phyloP scores from a whole-genome alignment of 2,797 vertebrate species.

The Petrocephalus schoutedeni region DNA sequence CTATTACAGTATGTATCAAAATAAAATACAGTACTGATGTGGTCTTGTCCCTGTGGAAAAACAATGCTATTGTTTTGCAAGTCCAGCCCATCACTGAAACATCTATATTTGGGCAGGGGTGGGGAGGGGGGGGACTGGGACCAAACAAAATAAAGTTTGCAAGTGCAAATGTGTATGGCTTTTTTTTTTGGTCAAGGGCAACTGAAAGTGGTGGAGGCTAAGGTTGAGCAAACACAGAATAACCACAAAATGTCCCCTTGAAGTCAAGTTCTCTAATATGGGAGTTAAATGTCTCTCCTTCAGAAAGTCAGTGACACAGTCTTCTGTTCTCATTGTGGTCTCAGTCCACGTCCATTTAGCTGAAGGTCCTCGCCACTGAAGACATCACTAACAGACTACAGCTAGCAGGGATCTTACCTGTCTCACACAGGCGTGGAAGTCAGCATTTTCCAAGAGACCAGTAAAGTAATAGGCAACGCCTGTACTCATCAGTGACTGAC shows the following conservation, averaged over 20 bases:
- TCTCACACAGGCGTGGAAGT: neutral
- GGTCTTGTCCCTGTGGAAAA: neutral
- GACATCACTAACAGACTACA: neutral
- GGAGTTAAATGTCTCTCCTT: neutral
- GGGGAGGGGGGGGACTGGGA: neutral
- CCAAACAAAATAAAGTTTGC: constrained; percentile 5
- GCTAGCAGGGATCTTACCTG: neutral
- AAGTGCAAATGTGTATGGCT: constrained; percentile 12
- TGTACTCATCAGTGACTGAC: neutral
- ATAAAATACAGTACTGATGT: constrained; percentile 2
- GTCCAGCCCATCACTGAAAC: neutral
- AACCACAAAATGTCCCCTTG: constrained; percentile 14
- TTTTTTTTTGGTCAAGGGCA: constrained; percentile 1
- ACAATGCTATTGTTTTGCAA: neutral
- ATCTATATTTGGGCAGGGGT: neutral
- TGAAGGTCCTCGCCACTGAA: neutral
- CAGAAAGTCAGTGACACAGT: neutral
- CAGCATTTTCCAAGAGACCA: neutral
- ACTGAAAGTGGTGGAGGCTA: neutral
- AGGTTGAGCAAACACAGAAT: neutral
- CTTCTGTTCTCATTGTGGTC: neutral
- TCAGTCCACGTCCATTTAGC: neutral
- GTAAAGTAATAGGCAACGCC: neutral
- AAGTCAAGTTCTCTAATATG: neutral
- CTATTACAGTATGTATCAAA: constrained; percentile 17